These are phyloP conservation scores for Stomatorhinus walkeri DNA, from an alignment of 2,797 vertebrate species.

Conservation along the genomic window DNA sequence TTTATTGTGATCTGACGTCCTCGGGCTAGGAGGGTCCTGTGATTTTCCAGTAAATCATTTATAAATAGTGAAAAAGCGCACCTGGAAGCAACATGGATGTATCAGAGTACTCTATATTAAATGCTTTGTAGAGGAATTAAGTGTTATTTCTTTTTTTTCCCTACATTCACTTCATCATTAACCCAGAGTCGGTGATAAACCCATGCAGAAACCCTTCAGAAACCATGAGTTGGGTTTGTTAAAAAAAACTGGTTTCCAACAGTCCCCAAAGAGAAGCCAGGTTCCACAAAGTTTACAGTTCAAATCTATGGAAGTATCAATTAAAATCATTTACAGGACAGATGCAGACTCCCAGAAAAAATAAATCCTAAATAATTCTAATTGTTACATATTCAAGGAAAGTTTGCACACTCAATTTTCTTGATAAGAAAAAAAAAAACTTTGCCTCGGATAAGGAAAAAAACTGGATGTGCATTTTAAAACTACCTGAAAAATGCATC, in stretches of 20 bases:
- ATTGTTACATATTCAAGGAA: background rate
- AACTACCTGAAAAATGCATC: background rate
- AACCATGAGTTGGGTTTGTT: no score
- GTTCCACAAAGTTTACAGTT: background rate
- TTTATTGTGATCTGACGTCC: background rate
- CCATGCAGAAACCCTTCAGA: background rate
- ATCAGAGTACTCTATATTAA: background rate
- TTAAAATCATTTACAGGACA: background rate
- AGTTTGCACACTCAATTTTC: background rate
- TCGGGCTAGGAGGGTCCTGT: background rate
- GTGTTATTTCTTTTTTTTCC: background rate
- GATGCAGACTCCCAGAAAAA: background rate
- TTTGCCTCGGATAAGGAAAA: background rate
- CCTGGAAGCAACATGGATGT: background rate
- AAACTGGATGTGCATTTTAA: background rate
- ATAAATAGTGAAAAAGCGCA: background rate
- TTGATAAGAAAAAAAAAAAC: background rate
- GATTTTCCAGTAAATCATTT: background rate
- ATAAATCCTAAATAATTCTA: background rate
- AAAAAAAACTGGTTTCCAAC: background rate
- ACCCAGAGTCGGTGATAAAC: background rate
- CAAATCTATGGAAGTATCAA: background rate
- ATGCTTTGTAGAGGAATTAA: background rate
- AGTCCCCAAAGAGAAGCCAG: background rate
- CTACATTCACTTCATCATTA: background rate